These are phyloP conservation scores for Ptiloglossa arizonensis DNA, from an alignment of 1,140 invertebrate genomes.

Conservation along the genomic window DNA sequence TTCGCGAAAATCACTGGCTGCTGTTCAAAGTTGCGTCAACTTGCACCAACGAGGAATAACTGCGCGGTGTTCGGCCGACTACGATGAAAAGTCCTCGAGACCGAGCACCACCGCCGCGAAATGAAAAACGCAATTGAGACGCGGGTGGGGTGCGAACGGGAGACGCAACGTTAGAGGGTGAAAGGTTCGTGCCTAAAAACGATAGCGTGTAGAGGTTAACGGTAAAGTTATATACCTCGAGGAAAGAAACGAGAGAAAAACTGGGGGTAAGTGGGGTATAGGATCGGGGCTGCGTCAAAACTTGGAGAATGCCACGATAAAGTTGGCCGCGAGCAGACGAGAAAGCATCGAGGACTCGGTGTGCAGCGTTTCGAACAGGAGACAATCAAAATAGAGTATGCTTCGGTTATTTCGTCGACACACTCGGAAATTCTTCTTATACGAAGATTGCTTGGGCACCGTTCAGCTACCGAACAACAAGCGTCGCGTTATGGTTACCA, in stretches of 20 bases:
- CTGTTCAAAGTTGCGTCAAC: neutral
- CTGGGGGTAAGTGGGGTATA: neutral
- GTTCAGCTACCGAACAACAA: too few species aligned
- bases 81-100: neutral
- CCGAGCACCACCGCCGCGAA: too few species aligned
- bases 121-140: neutral
- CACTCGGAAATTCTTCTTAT: too few species aligned
- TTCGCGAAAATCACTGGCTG: neutral
- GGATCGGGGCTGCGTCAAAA: slow-evolving; percentile 42
- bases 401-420: too few species aligned
- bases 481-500: too few species aligned
- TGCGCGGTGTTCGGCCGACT: neutral
- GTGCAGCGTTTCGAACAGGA: too few species aligned
- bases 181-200: slow-evolving; percentile 32
- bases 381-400: too few species aligned
- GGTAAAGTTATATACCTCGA: slow-evolving; percentile 28
- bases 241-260: slow-evolving; percentile 27
- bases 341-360: neutral
- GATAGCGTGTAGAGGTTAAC: slow-evolving; percentile 43
- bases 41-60: neutral
- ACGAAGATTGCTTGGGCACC: too few species aligned
- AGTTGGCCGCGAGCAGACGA: slow-evolving; percentile 6
- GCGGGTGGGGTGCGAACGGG: neutral
- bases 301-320: slow-evolving; percentile 4
- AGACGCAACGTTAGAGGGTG: neutral